Conservation (phyloP, 2,113 vertebrate genomes). For the Vulpes vulpes region DNA sequence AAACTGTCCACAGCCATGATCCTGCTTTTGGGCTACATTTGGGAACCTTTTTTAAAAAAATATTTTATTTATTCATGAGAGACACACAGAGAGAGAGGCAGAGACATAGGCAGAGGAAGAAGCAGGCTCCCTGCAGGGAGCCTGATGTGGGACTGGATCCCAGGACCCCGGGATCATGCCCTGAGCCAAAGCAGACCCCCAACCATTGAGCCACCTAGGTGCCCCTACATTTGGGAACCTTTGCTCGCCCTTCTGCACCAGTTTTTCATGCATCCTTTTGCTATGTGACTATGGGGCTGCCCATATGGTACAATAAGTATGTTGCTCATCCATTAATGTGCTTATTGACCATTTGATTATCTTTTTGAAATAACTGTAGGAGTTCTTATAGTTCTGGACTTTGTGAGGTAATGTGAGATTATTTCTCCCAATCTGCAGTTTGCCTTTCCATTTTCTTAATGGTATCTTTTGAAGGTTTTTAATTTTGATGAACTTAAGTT, state of each 20-base stretch:
- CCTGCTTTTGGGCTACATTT: neutral
- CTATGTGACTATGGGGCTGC: neutral
- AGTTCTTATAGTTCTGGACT: neutral
- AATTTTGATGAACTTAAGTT: slow-evolving; percentile 8
- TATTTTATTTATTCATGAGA: too few relatives aligned
- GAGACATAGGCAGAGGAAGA: too few relatives aligned
- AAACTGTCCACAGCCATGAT: neutral
- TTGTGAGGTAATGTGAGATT: neutral
- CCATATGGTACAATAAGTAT: neutral
- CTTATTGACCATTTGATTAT: accelerated
- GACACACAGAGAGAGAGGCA: too few relatives aligned
- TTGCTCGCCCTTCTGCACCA: neutral
- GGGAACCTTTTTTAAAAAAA: neutral
- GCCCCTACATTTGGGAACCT: neutral
- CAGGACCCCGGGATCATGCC: too few relatives aligned
- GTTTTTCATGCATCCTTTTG: neutral
- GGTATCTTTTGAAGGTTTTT: neutral
- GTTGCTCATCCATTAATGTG: neutral
- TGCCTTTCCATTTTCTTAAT: neutral
- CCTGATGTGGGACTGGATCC: too few relatives aligned
- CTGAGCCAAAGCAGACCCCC: too few relatives aligned
- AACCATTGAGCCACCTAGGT: too few relatives aligned
- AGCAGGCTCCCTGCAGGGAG: too few relatives aligned
- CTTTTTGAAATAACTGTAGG: neutral
- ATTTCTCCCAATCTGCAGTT: neutral